These are phyloP conservation scores for Seriola quinqueradiata DNA, from an alignment of 2,113 vertebrate species.

Conservation along the genomic window DNA sequence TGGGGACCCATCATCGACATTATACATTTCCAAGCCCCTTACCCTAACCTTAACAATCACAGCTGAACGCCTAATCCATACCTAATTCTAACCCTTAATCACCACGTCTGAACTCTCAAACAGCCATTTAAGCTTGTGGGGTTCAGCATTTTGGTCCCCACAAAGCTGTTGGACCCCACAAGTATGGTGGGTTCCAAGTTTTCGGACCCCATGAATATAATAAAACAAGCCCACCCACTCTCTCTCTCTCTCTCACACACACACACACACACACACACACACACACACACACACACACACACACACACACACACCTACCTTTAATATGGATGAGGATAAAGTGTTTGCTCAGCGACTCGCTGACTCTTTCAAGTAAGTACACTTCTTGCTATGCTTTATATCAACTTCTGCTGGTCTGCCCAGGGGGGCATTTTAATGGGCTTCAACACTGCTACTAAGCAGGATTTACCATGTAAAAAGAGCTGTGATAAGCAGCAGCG, in stretches of 20 bases:
- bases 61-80: too few species aligned
- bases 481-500: constrained; percentile 75
- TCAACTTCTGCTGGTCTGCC: constrained; percentile 60
- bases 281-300: constrained; percentile 5
- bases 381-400: constrained; percentile 62
- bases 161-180: too few species aligned
- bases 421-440: constrained; percentile 70
- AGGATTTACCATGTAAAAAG: constrained; percentile 74
- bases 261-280: constrained; percentile 24
- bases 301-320: constrained; percentile 30
- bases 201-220: too few species aligned
- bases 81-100: too few species aligned
- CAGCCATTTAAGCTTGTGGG: too few species aligned
- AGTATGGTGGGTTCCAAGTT: too few species aligned
- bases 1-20: too few species aligned
- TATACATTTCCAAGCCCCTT: too few species aligned
- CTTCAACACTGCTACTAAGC: constrained; percentile 69
- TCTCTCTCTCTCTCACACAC: neutral
- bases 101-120: too few species aligned
- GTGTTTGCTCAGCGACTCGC: constrained; percentile 74
- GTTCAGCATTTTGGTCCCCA: too few species aligned
- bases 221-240: neutral
- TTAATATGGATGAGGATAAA: constrained; percentile 76
- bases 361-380: constrained; percentile 67
- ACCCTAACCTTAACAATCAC: too few species aligned